phyloP scores from a whole-genome alignment of 1,140 invertebrate species.

The Cheumatopsyche charites region DNA sequence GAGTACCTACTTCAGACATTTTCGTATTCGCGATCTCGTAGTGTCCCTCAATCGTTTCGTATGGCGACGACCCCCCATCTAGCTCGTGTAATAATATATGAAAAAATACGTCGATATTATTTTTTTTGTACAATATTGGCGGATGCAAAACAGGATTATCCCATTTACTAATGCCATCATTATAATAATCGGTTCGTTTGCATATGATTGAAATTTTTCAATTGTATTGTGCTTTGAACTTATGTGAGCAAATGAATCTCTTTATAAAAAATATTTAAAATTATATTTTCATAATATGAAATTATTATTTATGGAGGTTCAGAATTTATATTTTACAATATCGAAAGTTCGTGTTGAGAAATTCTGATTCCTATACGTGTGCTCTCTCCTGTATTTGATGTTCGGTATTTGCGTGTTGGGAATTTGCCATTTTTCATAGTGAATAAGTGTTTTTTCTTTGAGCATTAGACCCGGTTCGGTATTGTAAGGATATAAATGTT shows the following conservation, averaged over 20 bases:
- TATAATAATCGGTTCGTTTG: too few relatives aligned
- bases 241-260: too few relatives aligned
- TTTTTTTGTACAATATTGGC: neutral
- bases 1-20: constrained; percentile 45
- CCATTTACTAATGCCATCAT: too few relatives aligned
- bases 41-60: constrained; percentile 30
- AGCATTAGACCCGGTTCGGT: constrained; percentile 33
- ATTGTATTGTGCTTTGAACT: too few relatives aligned
- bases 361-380: neutral
- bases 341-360: neutral
- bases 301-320: too few relatives aligned
- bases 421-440: constrained; percentile 37
- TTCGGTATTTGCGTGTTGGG: constrained; percentile 31
- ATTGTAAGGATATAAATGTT: constrained; percentile 35
- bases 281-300: too few relatives aligned
- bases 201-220: too few relatives aligned
- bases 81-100: neutral
- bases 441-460: constrained; percentile 37
- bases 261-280: too few relatives aligned
- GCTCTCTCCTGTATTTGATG: constrained; percentile 10
- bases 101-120: constrained; percentile 20
- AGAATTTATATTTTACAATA: too few relatives aligned
- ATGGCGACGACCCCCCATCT: neutral
- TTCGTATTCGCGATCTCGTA: constrained; percentile 32
- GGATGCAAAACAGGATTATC: too few relatives aligned